phyloP scores from a whole-genome alignment of 2,113 vertebrate species.

The Cyanistes caeruleus region DNA sequence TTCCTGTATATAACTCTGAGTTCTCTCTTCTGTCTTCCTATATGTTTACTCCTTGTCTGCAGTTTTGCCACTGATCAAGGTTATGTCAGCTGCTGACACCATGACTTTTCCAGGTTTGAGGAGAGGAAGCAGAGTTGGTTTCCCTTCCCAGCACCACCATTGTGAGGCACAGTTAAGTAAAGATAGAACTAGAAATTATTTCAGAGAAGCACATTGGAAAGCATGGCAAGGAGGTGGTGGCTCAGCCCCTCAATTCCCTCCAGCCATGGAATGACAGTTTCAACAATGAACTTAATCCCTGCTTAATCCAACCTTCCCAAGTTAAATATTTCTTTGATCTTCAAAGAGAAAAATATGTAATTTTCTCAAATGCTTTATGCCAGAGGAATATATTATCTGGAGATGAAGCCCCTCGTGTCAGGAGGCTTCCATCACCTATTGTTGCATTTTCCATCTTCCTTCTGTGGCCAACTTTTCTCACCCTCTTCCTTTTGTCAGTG shows the following conservation, averaged over 20 bases:
- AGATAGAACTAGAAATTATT: background rate
- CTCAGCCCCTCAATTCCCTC: background rate
- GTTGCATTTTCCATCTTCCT: background rate
- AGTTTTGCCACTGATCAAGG: background rate
- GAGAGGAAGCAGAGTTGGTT: background rate
- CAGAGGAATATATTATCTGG: background rate
- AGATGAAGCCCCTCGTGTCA: background rate
- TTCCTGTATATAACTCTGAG: background rate
- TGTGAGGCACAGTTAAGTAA: background rate
- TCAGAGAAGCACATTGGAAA: background rate
- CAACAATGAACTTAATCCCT: constrained; percentile 33
- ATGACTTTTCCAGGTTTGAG: background rate
- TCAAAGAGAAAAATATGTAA: constrained; percentile 3
- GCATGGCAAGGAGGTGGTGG: background rate
- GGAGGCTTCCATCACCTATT: background rate
- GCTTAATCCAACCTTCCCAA: constrained; percentile 38
- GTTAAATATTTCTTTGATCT: constrained; percentile 42
- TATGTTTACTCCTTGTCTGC: background rate
- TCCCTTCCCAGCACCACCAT: background rate
- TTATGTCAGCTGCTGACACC: background rate
- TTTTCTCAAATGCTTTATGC: constrained; percentile 30
- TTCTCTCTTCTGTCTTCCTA: background rate
- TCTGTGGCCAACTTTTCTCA: background rate
- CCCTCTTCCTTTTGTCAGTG: background rate
- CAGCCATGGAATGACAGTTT: background rate